Base-by-base conservation (phyloP, 2,797 vertebrate genomes). In the Epinephelus malabaricus region DNA sequence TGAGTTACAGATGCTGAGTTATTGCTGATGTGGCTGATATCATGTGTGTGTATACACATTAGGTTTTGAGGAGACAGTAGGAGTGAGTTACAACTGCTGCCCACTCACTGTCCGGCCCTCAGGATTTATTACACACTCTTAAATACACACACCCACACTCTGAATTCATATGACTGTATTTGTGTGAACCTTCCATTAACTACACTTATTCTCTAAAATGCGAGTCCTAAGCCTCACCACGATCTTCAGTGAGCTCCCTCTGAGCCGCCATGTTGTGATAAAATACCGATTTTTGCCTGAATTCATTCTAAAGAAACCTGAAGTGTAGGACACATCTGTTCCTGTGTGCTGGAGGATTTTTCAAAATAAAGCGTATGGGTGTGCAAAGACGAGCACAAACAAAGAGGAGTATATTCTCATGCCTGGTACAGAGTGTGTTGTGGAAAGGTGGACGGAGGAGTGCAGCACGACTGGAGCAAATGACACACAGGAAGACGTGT, bases 71-170 rank as follows among this genome's bases (percentile, higher is more conserved):
- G 40, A 2, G 40, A 66, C 3, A 53, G 50, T 50, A 27, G 50
- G 11, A 43, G 54, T 88, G 81, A 90, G 65, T 90, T 88, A 87
- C 69, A 81, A 23, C 69, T 34, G 64, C 38, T 63, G 47, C 60
- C 61, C 15, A 2, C 40, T 73, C 69, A 78, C 56, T 56, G 56
- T 81, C 59, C 49, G 11, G 61, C 65, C 34, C 30, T 50, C 6
- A 53, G 78, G 69, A 92, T 90, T 90, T 88, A 91, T 82, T 46
- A 51, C 58, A 62, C 46, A 45, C 55, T 71, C 72, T 67, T 53
- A 61, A 45, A 46, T 27, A 69, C 30, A 63, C 19, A 54, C 50
- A 61, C 59, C 61, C 14, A 15, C 45, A 46, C 45, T 14, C 45
- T n/a, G 15, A 56, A 45, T 34, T 51, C 38, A 23, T 38, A 53